phyloP scores from a whole-genome alignment of 2,113 vertebrate genomes.

The Phylloscopus whistleri region DNA sequence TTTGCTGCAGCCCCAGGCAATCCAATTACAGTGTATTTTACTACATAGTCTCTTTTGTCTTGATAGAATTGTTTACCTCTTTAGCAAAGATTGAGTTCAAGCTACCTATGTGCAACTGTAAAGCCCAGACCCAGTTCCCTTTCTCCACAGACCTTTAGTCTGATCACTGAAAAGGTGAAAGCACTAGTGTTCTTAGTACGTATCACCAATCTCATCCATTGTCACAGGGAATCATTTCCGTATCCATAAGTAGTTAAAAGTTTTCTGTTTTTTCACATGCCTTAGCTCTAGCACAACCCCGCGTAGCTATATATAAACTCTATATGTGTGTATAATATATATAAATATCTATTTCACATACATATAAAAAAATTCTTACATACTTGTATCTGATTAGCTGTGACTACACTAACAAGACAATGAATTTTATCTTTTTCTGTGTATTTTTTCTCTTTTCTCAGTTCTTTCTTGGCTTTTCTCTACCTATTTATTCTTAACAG shows the following conservation, averaged over 20 bases:
- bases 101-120: not conserved
- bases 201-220: not conserved
- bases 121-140: not conserved
- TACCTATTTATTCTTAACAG: not conserved
- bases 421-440: not conserved
- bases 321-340: not conserved
- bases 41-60: not conserved
- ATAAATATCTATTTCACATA: not conserved
- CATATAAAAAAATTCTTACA: rapidly evolving
- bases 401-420: not conserved
- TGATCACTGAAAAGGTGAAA: not conserved
- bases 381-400: not conserved
- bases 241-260: not conserved
- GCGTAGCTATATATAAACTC: not conserved
- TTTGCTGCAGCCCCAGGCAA: not conserved
- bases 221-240: not conserved
- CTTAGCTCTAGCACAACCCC: not conserved
- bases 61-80: not conserved
- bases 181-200: not conserved
- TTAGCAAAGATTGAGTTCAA: not conserved
- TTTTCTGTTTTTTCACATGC: not conserved
- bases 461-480: not conserved
- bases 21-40: not conserved
- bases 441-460: not conserved
- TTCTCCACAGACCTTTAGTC: not conserved